These are phyloP conservation scores for Arctocebus calabarensis DNA, from an alignment of 2,797 vertebrate genomes.

Conservation along the genomic window DNA sequence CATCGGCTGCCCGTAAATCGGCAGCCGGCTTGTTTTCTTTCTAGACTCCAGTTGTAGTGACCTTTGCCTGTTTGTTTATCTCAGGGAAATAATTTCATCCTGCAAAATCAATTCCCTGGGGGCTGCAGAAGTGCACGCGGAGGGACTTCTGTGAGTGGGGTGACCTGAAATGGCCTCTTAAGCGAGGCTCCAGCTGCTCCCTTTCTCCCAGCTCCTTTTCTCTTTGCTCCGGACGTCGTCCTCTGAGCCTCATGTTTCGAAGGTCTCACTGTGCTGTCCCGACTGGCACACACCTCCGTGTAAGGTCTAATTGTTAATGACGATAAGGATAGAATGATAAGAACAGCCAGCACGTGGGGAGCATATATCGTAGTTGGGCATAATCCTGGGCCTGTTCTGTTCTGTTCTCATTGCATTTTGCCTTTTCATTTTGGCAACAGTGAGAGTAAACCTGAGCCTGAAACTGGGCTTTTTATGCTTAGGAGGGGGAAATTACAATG, in stretches of 20 bases:
- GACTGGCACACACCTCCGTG: neutral
- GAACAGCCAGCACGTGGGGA: neutral
- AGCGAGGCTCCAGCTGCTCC: slow-evolving; percentile 55
- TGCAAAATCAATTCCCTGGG: slow-evolving; percentile 63
- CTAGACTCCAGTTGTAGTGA: slow-evolving; percentile 53
- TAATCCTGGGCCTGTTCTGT: neutral
- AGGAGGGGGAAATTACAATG: neutral
- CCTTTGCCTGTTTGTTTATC: slow-evolving; percentile 75
- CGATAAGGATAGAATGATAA: neutral
- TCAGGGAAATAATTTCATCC: slow-evolving; percentile 76
- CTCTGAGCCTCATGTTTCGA: neutral
- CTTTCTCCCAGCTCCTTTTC: neutral
- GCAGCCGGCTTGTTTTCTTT: slow-evolving; percentile 65
- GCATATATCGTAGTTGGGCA: neutral
- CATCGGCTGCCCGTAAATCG: slow-evolving; percentile 53
- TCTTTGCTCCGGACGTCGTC: neutral
- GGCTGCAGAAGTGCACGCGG: slow-evolving; percentile 5
- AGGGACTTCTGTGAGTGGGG: slow-evolving; percentile 54
- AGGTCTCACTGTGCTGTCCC: neutral
- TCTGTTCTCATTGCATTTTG: neutral
- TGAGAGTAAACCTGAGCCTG: neutral
- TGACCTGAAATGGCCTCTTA: slow-evolving; percentile 70
- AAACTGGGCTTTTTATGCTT: neutral
- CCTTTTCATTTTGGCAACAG: neutral
- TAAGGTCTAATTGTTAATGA: neutral